phyloP scores from a whole-genome alignment of 1,140 invertebrate genomes.

The Pinna nobilis region DNA sequence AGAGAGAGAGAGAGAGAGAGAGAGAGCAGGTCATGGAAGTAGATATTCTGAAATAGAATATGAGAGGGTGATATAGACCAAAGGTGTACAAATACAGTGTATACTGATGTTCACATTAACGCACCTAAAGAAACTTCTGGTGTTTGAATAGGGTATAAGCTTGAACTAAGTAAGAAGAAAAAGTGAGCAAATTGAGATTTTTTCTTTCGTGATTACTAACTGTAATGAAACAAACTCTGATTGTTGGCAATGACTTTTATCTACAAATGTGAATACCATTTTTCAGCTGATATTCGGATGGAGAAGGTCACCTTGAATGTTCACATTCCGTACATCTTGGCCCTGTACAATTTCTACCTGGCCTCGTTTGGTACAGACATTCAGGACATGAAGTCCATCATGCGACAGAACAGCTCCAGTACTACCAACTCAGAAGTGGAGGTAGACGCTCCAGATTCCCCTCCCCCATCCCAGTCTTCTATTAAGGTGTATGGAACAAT shows the following conservation, averaged over 20 bases:
- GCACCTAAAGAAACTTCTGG: too few species aligned
- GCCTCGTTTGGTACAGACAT: constrained; percentile 43
- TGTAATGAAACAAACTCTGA: too few species aligned
- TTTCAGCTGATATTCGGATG: constrained; percentile 81
- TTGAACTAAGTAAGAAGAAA: too few species aligned
- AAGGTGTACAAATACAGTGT: too few species aligned
- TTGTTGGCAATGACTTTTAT: neutral
- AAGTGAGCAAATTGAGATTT: too few species aligned
- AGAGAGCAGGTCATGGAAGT: constrained; percentile 58
- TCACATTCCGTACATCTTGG: constrained; percentile 83
- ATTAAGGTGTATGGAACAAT: constrained; percentile 70
- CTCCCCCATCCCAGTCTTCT: constrained; percentile 9
- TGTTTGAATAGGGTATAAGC: too few species aligned
- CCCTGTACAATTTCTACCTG: constrained; percentile 79
- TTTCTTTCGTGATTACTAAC: too few species aligned
- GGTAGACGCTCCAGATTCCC: neutral
- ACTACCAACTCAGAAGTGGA: neutral
- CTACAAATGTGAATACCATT: constrained; percentile 21
- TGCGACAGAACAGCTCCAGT: neutral
- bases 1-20: too few species aligned
- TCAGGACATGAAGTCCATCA: neutral
- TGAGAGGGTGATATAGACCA: too few species aligned
- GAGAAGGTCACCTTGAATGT: constrained; percentile 85
- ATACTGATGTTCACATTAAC: too few species aligned
- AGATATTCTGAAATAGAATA: neutral